These are phyloP conservation scores for Pandemis corylana DNA, from an alignment of 2,888 invertebrate species.

Conservation along the genomic window DNA sequence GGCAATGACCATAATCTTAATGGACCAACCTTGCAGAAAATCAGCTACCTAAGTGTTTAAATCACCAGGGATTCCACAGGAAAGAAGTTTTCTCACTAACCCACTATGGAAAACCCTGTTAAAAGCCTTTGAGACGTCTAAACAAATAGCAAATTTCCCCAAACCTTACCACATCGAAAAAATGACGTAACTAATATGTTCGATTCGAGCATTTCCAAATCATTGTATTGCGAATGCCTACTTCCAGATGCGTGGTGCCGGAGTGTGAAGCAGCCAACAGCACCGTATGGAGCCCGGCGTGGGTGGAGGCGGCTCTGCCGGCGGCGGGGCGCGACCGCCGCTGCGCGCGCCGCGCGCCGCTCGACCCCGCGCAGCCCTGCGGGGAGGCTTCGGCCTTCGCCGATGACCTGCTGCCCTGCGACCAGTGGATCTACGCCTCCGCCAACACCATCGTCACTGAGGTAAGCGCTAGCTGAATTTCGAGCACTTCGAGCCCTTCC, in stretches of 20 bases:
- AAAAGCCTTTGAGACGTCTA: too few relatives aligned
- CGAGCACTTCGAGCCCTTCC: too few relatives aligned
- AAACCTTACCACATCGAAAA: too few relatives aligned
- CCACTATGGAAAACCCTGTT: too few relatives aligned
- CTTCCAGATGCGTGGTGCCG: conserved; percentile 71
- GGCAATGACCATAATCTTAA: too few relatives aligned
- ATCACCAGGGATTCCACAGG: too few relatives aligned
- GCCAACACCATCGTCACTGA: conserved; percentile 75
- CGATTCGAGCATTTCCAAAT: too few relatives aligned
- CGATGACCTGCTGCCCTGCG: conserved; percentile 63
- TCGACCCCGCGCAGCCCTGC: conserved; percentile 46
- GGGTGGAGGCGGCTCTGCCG: conserved; percentile 65
- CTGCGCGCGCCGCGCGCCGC: conserved; percentile 55
- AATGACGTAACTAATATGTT: too few relatives aligned
- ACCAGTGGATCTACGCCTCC: conserved; percentile 71
- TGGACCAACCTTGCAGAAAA: too few relatives aligned
- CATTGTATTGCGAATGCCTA: background rate
- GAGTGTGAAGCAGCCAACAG: conserved; percentile 74
- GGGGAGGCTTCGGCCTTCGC: conserved; percentile 60
- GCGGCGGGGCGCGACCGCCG: conserved; percentile 52
- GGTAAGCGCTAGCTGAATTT: conserved; percentile 54
- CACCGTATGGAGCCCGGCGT: conserved; percentile 62
- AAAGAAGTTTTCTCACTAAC: too few relatives aligned
- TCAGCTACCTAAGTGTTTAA: too few relatives aligned
- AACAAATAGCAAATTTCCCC: too few relatives aligned